Percentiles rank a stretch among this genome's conserved stretches.
phyloP scores from a whole-genome alignment of 2,888 invertebrate genomes.

The Lymantria dispar region DNA sequence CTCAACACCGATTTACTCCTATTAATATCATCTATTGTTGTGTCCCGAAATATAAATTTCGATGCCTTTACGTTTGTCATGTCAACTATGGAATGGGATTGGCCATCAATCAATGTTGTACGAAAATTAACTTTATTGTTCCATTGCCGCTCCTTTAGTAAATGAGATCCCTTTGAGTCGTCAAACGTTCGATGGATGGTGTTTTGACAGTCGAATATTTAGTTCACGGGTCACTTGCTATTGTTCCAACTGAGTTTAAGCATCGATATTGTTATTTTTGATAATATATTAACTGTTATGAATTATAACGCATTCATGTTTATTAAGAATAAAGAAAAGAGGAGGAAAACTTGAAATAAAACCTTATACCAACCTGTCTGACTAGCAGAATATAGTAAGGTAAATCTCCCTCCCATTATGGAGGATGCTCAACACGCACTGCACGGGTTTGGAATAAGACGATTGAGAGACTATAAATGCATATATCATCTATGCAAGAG shows the following conservation, averaged over 20 bases:
- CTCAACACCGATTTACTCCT: constrained; percentile 31
- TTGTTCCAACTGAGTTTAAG: constrained; percentile 1
- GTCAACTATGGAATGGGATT: constrained; percentile 55
- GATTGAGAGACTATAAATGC: no score
- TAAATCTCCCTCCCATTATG: no score
- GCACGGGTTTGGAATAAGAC: no score
- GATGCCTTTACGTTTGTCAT: constrained; percentile 56
- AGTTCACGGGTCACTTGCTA: constrained; percentile 44
- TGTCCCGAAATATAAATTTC: constrained; percentile 34
- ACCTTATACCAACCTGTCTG: no score
- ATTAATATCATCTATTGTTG: constrained; percentile 51
- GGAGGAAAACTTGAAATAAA: no score
- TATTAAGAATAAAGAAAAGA: no score
- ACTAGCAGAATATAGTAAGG: no score
- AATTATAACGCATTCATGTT: no score
- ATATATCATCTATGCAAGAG: no score
- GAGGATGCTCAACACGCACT: no score
- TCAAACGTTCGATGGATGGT: constrained; percentile 37
- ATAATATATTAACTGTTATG: no score
- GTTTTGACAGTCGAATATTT: constrained; percentile 55
- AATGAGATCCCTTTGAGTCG: constrained; percentile 52
- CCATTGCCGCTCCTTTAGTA: constrained; percentile 60
- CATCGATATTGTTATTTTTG: no score
- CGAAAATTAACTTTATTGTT: constrained; percentile 75
- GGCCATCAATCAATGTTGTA: constrained; percentile 72